Evolutionary conservation across 2,113 vertebrate genomes (phyloP), one percentile per base, ranked within the genome.

Genomic region (Malurus cyaneus): DNA sequence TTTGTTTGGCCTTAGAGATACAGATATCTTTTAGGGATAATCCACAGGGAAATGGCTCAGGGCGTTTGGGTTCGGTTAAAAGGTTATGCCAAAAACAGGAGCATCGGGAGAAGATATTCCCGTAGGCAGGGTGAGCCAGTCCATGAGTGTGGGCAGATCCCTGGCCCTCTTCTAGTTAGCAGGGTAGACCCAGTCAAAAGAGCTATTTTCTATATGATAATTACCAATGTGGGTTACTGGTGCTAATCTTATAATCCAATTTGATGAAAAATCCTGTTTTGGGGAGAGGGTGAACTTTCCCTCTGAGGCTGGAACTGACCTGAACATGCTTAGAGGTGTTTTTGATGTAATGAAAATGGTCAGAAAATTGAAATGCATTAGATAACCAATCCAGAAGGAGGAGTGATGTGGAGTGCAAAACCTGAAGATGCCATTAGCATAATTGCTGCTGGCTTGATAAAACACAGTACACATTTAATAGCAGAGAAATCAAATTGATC

Each of bases 231-330:
- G 42, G 29, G 64, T 91, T 86, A 73, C 67, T 88, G 76, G 67
- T 61, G 54, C 54, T 91, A 83, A 92, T 86, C 46, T 73, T 83
- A 62, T 86, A 96, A 96, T 88, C 80, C 80, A 86, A 31, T 91
- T 70, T 84, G 52, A 84, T 54, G 42, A 80, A 94, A 91, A 80
- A n/a, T 0, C 3, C 10, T 53, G 72, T 67, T 80, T 46, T 42
- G 28, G 34, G 71, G 54, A 88, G 71, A 77, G 39, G n/a, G 20
- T 91, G 80, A 70, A 73, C 59, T 94, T 95, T 90, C 28, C 31
- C 31, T 92, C 59, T 80, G 60, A 88, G 50, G 26, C 12, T 84
- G 72, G 54, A 66, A 62, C 54, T 77, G 80, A 88, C 80, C 69
- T 53, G 32, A 91, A 62, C 60, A 20, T 41, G 47, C 52, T 79